These are phyloP conservation scores for Puma concolor DNA, from an alignment of 2,113 vertebrate genomes.

Conservation along the genomic window DNA sequence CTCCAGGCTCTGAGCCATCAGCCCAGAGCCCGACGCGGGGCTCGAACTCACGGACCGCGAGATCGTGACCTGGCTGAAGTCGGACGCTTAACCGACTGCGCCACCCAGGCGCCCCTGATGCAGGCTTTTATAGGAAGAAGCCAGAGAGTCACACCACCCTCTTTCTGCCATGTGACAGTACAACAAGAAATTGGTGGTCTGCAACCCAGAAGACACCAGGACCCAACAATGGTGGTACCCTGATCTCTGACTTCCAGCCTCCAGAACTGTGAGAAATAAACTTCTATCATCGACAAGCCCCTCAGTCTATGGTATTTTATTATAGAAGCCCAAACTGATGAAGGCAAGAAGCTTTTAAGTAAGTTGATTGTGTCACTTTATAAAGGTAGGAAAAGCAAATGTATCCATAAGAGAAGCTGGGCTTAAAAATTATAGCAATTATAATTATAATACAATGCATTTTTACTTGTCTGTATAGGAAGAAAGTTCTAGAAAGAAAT, in stretches of 20 bases:
- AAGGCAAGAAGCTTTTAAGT: constrained; percentile 1
- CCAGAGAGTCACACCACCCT: neutral
- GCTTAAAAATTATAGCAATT: constrained; percentile 51
- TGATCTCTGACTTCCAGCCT: neutral
- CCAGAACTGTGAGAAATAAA: neutral
- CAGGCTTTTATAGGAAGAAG: neutral
- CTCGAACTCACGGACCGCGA: no score
- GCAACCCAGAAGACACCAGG: neutral
- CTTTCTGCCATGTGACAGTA: neutral
- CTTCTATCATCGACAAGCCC: neutral
- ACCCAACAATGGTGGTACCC: neutral
- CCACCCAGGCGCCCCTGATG: no score
- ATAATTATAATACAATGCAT: neutral
- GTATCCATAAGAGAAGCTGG: neutral
- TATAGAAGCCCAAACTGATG: neutral
- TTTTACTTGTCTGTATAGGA: constrained; percentile 27
- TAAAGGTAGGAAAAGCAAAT: constrained; percentile 20
- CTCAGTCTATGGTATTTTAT: neutral
- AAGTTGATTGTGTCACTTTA: constrained; percentile 19
- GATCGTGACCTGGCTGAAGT: no score
- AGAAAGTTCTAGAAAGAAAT: constrained; percentile 40
- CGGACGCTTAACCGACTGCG: no score
- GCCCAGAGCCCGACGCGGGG: no score
- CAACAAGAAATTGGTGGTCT: neutral
- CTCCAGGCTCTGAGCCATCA: no score